Evolutionary conservation across 2,113 vertebrate genomes (phyloP), one percentile per base, ranked within the genome.

Genomic region (Sceloporus undulatus): DNA sequence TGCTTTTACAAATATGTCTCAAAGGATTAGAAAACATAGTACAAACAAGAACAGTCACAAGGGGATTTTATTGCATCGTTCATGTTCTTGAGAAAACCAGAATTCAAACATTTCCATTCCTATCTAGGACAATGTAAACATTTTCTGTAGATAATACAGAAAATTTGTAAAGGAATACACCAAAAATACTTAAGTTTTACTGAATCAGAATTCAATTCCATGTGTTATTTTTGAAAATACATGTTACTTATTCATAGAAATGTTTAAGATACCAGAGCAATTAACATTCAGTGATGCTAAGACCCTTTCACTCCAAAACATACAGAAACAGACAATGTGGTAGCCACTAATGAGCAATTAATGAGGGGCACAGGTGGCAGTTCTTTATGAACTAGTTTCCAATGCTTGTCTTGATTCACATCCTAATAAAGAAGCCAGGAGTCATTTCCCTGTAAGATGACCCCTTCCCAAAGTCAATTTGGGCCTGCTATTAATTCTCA

Each of bases 1-100:
- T 85, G 48, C n/a, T 84, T 88, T 88, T 88, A 88, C 42, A 88
- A 88, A 78, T 70, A 40, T 40, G 18, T 71, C 87, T 71, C 81
- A n/a, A 84, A 88, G 62, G 87, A 84, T 83, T 82, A 83, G 29
- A 88, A 40, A 84, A 23, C 9, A 84, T 70, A 27, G 25, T 78
- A 70, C 74, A 88, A 88, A 88, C 87, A 84, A 78, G 75, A 73
- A 87, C 19, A 76, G 16, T 13, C 21, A 25, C 75, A 84, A 56
- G 74, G 48, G 48, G 9, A 38, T 56, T 70, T 70, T 27, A 40
- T 56, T 88, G 48, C 87, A 84, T 84, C 74, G 83, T 84, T 77
- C 23, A 71, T 84, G 23, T 78, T 84, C 75, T 34, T 78, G 42
- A 70, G 62, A 68, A 78, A 78, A 78, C 9, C 52, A 70, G 70